These are phyloP conservation scores for Coryphaenoides rupestris DNA, from an alignment of 2,113 vertebrate genomes.

Conservation along the genomic window DNA sequence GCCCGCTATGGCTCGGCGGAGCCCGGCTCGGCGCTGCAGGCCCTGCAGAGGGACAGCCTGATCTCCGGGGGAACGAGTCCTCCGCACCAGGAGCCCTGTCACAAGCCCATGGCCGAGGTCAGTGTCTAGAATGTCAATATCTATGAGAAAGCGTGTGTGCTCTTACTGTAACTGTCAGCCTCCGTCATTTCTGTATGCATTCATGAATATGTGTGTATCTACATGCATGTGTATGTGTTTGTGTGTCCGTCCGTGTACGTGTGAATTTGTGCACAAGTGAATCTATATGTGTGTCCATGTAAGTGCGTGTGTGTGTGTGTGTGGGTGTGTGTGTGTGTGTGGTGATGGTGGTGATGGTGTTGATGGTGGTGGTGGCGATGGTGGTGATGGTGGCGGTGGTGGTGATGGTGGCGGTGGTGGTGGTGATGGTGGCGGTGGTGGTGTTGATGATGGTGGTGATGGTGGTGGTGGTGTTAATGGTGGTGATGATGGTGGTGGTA, in stretches of 20 bases:
- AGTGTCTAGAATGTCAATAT: constrained; percentile 8
- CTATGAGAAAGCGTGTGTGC: too few relatives aligned
- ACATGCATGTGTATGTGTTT: not conserved
- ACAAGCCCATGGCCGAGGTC: constrained; percentile 93
- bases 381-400: too few relatives aligned
- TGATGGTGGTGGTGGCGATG: too few relatives aligned
- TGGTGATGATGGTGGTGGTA: too few relatives aligned
- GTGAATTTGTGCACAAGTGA: not conserved
- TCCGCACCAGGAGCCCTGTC: constrained; percentile 81
- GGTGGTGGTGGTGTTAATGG: not conserved
- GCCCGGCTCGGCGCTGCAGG: constrained; percentile 81
- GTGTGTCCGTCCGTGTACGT: constrained; percentile 4
- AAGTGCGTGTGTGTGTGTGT: not conserved
- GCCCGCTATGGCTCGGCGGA: constrained; percentile 83
- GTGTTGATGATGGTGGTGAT: too few relatives aligned
- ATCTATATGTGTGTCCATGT: not conserved
- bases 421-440: too few relatives aligned
- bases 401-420: too few relatives aligned
- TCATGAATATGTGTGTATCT: not conserved
- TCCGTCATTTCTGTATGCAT: not conserved
- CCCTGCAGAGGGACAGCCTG: constrained; percentile 83
- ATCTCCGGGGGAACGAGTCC: constrained; percentile 74
- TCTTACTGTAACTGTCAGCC: too few relatives aligned
- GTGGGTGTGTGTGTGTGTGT: not conserved
- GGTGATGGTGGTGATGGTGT: too few relatives aligned